These are phyloP conservation scores for Callipepla squamata DNA, from an alignment of 2,113 vertebrate species.

Conservation along the genomic window DNA sequence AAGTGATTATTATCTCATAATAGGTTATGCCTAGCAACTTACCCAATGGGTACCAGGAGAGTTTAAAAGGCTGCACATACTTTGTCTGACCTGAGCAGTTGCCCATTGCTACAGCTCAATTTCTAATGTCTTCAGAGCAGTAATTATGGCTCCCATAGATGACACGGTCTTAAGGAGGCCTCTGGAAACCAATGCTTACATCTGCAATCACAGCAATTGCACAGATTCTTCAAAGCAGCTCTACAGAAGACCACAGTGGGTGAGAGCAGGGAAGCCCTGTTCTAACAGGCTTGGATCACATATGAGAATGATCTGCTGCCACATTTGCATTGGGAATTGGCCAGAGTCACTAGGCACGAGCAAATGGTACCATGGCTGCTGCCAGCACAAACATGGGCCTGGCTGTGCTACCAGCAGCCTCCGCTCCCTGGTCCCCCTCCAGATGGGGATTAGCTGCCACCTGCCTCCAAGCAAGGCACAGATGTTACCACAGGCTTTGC, in stretches of 20 bases:
- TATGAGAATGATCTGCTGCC: neutral
- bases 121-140: neutral
- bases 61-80: neutral
- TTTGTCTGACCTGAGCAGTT: neutral
- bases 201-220: neutral
- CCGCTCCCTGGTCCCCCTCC: neutral
- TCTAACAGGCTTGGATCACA: neutral
- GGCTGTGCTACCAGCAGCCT: neutral
- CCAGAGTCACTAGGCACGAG: neutral
- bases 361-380: neutral
- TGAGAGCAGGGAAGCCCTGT: neutral
- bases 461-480: neutral
- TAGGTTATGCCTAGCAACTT: neutral
- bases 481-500: neutral
- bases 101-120: neutral
- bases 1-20: neutral
- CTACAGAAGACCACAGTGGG: neutral
- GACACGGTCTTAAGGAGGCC: fast-evolving
- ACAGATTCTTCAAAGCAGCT: neutral
- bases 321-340: neutral
- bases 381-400: neutral
- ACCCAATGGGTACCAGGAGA: neutral
- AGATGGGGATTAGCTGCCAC: neutral
- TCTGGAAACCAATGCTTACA: neutral
- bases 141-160: neutral